Evolutionary conservation across 2,797 vertebrate species (phyloP).

Genomic region (Craterocephalus amniculus): DNA sequence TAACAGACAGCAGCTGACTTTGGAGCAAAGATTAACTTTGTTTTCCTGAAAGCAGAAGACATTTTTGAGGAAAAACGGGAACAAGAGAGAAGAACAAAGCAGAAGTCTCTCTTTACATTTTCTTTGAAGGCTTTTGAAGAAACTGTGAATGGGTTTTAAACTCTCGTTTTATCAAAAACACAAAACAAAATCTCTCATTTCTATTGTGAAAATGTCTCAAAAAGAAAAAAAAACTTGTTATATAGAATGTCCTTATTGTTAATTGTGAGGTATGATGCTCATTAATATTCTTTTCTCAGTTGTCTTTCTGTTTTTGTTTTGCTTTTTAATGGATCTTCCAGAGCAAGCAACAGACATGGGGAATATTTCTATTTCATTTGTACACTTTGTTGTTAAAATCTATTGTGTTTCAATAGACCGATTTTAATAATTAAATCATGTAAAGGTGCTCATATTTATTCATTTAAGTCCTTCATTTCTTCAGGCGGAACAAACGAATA

Average conservation of each 20-base stretch:
- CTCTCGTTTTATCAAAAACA: slow-evolving; percentile 75
- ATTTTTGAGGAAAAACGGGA: slow-evolving; percentile 48
- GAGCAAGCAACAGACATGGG: slow-evolving; percentile 76
- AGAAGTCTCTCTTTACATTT: slow-evolving; percentile 55
- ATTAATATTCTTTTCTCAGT: slow-evolving; percentile 72
- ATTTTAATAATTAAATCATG: slow-evolving; percentile 88
- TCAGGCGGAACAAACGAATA: slow-evolving; percentile 6
- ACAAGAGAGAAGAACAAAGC: slow-evolving; percentile 21
- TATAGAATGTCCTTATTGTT: slow-evolving; percentile 83
- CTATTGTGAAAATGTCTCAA: slow-evolving; percentile 79
- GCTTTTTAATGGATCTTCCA: slow-evolving; percentile 80
- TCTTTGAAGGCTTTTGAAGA: slow-evolving; percentile 76
- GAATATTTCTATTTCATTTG: slow-evolving; percentile 85
- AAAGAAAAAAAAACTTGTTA: slow-evolving; percentile 72
- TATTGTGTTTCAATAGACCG: slow-evolving; percentile 87
- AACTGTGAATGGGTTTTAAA: slow-evolving; percentile 79
- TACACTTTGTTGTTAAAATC: slow-evolving; percentile 88
- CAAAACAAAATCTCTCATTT: slow-evolving; percentile 72
- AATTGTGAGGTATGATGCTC: slow-evolving; percentile 83
- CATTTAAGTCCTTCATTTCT: slow-evolving; percentile 4
- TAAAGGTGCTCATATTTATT: slow-evolving; percentile 69
- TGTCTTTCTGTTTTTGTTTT: slow-evolving; percentile 53
- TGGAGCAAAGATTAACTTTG: slow-evolving; percentile 45
- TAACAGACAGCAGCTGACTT: slow-evolving; percentile 23
- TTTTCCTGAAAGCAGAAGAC: slow-evolving; percentile 42